phyloP scores from a whole-genome alignment of 2,888 invertebrate species.

The Meliscaeva auricollis region DNA sequence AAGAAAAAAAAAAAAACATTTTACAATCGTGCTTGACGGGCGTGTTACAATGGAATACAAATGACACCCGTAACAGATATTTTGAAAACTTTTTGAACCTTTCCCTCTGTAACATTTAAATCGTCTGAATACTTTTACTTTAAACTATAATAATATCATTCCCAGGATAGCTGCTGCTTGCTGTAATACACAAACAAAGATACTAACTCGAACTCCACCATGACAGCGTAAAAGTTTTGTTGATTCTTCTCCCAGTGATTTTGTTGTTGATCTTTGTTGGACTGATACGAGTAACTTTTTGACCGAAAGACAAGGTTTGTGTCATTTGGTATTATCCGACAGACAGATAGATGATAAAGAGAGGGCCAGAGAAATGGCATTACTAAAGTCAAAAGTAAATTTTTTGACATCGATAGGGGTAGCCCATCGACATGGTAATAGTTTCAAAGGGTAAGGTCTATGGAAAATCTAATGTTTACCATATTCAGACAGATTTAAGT shows the following conservation, averaged over 20 bases:
- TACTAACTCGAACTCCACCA: background rate
- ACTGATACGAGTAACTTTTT: background rate
- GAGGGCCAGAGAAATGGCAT: background rate
- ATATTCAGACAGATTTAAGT: too few species aligned
- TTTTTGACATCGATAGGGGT: constrained; percentile 5
- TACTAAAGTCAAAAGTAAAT: background rate
- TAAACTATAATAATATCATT: background rate
- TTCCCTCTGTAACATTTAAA: background rate
- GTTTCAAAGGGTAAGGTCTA: background rate
- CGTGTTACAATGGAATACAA: background rate
- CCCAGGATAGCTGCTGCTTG: background rate
- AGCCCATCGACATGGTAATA: background rate
- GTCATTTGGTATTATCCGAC: background rate
- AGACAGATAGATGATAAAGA: background rate
- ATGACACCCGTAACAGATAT: background rate
- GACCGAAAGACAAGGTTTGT: background rate
- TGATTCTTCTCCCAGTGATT: background rate
- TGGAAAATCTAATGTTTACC: background rate
- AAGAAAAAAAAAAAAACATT: background rate
- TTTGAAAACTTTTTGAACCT: background rate
- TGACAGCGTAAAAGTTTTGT: constrained; percentile 5
- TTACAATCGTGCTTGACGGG: background rate
- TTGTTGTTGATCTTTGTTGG: constrained; percentile 6
- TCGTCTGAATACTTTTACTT: background rate
- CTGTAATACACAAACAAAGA: background rate